These are phyloP conservation scores for Novumbra hubbsi DNA, from an alignment of 2,797 vertebrate genomes.

Conservation along the genomic window DNA sequence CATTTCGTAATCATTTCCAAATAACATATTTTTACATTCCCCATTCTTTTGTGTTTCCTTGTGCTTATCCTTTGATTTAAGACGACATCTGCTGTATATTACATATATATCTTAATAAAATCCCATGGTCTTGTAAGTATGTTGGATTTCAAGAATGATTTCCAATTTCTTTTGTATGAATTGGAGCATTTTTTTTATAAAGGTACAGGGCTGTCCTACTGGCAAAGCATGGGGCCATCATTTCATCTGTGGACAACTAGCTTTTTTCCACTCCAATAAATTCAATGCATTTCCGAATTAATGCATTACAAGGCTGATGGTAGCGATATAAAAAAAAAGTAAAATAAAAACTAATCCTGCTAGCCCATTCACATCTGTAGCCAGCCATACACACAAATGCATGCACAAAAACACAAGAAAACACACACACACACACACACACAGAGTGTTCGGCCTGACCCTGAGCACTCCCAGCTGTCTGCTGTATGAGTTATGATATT, in stretches of 20 bases:
- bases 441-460: conserved; percentile 57
- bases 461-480: conserved; percentile 58
- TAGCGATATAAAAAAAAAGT: conserved; percentile 77
- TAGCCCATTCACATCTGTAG: conserved; percentile 28
- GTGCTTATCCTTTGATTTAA: conserved; percentile 31
- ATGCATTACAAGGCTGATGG: conserved; percentile 68
- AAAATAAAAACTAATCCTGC: conserved; percentile 74
- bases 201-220: conserved; percentile 21
- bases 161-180: conserved; percentile 60
- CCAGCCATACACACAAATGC: conserved; percentile 3
- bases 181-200: conserved; percentile 36
- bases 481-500: conserved; percentile 75
- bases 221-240: neutral
- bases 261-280: conserved; percentile 62
- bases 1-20: conserved; percentile 16
- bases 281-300: conserved; percentile 75
- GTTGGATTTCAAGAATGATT: conserved; percentile 40
- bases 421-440: conserved; percentile 35
- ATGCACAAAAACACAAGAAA: neutral
- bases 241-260: neutral
- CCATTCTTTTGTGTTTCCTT: neutral
- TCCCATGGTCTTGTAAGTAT: conserved; percentile 42
- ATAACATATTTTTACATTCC: conserved; percentile 13
- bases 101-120: conserved; percentile 48
- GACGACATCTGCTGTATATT: conserved; percentile 40